A percentile compares a stretch with the other conserved stretches of the same genome.
These are phyloP conservation scores for Holacanthella duospinosa DNA, from an alignment of 2,888 invertebrate genomes.

Conservation along the genomic window DNA sequence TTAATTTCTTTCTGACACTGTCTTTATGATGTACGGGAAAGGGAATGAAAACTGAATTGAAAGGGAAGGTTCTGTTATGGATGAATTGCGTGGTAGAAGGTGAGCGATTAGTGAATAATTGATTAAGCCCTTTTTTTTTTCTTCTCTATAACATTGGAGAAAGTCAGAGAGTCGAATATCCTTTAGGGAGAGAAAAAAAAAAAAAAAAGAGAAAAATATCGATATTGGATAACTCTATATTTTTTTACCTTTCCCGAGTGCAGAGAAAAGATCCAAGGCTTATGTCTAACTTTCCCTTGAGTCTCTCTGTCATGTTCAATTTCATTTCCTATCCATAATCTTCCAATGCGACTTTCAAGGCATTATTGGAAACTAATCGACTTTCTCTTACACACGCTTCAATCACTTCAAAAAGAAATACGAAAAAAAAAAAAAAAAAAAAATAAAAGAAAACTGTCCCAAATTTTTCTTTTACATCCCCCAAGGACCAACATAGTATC, in stretches of 20 bases:
- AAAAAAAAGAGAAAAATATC: not conserved
- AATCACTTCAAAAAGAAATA: too few species aligned
- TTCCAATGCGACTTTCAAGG: too few species aligned
- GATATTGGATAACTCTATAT: not conserved
- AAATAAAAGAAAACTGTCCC: too few species aligned
- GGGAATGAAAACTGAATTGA: conserved; percentile 8
- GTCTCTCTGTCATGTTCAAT: not conserved
- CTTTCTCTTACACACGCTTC: too few species aligned
- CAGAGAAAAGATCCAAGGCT: too few species aligned
- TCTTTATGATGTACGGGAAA: too few species aligned
- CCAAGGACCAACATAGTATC: too few species aligned
- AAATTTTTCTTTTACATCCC: too few species aligned
- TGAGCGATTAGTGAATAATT: conserved; percentile 9
- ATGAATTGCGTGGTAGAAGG: conserved; percentile 5
- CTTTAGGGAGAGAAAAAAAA: not conserved
- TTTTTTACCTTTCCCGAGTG: not conserved
- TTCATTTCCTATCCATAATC: not conserved
- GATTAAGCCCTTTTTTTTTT: not conserved
- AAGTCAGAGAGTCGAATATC: too few species aligned
- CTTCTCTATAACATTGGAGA: not conserved
- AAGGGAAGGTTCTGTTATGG: not conserved
- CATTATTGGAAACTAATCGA: too few species aligned
- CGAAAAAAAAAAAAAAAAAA: too few species aligned
- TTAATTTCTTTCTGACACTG: not conserved
- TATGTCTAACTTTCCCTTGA: not conserved